A percentile compares a stretch with the other conserved stretches of the same genome.
Evolutionary conservation across 2,888 invertebrate species (phyloP).

Genomic region (Lysandra bellargus): DNA sequence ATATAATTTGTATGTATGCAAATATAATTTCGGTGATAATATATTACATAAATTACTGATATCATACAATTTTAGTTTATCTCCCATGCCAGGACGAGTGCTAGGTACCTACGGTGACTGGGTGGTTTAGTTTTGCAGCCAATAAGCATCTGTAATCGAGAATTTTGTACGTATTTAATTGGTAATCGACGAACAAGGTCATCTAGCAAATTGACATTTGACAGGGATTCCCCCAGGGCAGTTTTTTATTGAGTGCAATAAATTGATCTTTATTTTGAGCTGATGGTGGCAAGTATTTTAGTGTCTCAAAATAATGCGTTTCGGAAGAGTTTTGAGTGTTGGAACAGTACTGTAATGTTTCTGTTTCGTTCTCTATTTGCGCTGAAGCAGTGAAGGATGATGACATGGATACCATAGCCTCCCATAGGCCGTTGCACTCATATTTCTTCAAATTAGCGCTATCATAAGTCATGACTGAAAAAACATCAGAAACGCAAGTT

Average conservation of each 20-base stretch:
- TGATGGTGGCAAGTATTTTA: background rate
- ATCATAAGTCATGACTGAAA: background rate
- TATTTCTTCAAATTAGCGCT: too few species aligned
- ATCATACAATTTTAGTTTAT: background rate
- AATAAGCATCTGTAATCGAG: slow-evolving; percentile 14
- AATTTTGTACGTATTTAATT: background rate
- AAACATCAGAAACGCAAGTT: background rate
- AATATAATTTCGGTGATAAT: background rate
- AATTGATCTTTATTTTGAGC: background rate
- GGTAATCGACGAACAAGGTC: slow-evolving; percentile 27
- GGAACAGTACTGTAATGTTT: too few species aligned
- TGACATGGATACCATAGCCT: too few species aligned
- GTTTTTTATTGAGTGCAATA: background rate
- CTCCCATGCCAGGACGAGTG: background rate
- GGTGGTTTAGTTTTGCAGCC: slow-evolving; percentile 5
- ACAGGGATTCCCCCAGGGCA: background rate
- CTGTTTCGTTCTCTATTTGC: too few species aligned
- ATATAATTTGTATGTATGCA: background rate
- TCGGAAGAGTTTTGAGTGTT: too few species aligned
- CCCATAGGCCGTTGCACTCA: too few species aligned
- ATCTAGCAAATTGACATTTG: background rate
- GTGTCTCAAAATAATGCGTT: background rate
- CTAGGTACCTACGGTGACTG: background rate
- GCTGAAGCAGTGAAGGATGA: too few species aligned
- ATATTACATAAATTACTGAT: background rate